phyloP scores from a whole-genome alignment of 2,888 invertebrate species.

The Digitonthophagus gazella region DNA sequence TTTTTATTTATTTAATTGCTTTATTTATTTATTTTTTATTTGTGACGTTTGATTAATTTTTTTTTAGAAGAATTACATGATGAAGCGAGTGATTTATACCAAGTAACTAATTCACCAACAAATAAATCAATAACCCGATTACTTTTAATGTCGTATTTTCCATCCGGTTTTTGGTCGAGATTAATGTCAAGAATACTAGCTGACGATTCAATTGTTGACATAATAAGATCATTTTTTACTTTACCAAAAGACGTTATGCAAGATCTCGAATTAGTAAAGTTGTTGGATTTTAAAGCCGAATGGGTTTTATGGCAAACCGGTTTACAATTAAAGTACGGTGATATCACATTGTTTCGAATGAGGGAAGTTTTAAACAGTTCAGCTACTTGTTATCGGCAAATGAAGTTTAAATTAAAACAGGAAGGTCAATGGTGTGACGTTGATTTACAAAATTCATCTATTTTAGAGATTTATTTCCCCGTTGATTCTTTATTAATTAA shows the following conservation, averaged over 20 bases:
- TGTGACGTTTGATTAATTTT: conserved; percentile 8
- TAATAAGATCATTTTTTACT: conserved; percentile 70
- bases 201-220: conserved; percentile 79
- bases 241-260: conserved; percentile 70
- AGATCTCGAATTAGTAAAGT: conserved; percentile 59
- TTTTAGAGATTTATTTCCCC: conserved; percentile 83
- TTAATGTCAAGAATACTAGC: conserved; percentile 89
- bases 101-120: conserved; percentile 52
- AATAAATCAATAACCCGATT: conserved; percentile 68
- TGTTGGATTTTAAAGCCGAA: conserved; percentile 71
- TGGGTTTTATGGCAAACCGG: conserved; percentile 97
- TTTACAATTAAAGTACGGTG: conserved; percentile 79
- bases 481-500: conserved; percentile 63
- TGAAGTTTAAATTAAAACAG: conserved; percentile 67
- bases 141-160: conserved; percentile 94
- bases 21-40: too few relatives aligned
- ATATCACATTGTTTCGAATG: conserved; percentile 76
- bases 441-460: conserved; percentile 74
- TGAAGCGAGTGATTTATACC: conserved; percentile 38
- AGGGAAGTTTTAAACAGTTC: conserved; percentile 69
- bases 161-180: conserved; percentile 97
- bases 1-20: not conserved
- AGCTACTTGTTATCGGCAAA: conserved; percentile 53
- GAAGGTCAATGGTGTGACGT: conserved; percentile 86
- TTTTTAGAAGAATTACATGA: conserved; percentile 35